Base-by-base conservation (phyloP, 1,140 invertebrate genomes). In the Gonatopus flavifemur region DNA sequence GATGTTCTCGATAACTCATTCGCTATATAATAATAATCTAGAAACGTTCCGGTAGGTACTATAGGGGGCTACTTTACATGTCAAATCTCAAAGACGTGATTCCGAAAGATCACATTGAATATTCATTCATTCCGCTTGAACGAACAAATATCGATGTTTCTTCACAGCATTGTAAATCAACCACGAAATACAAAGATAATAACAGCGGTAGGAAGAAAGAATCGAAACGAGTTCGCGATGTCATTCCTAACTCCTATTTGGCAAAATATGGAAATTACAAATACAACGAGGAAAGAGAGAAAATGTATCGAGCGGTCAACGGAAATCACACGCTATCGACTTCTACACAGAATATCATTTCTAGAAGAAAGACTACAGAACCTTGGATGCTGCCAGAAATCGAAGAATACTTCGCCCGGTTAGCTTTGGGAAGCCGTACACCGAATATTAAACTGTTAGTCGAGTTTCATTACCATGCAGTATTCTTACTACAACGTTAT, bases 381-480 rank as follows among this genome's bases (percentile, higher is more conserved):
- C 67, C 72, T 0, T 78, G 76, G 76, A 69, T 72, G 67, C 59
- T 72, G 7, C 52, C 62, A 22, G 67, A 74, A 50, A 73, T 78
- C 30, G 67, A 76, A 38, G 59, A 75, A 48, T 59, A 56, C 32
- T 70, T 76, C 60, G 46, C 55, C 51, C 63, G 63, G 57, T 46
- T 74, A 52, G 64, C 56, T n/a, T 55, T 47, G 6, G 16, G 24
- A 9, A 35, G 25, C 22, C 33, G 38, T 16, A 49, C 49, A n/a
- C 36, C 28, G 32, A 44, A 42, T 36, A 50, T 30, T 39, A 55
- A 51, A 55, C 41, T 42, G 52, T 55, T 55, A 44, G 47, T 51
- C 37, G 25, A 28, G 25, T 28, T 28, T 28, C 12, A n/a, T n/a
- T n/a, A n/a, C n/a, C n/a, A n/a, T n/a, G n/a, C n/a, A n/a, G n/a